Percentiles rank a stretch among this genome's conserved stretches.
Conservation (phyloP, 1,140 invertebrate genomes). For the Drosophila nigromelanica region DNA sequence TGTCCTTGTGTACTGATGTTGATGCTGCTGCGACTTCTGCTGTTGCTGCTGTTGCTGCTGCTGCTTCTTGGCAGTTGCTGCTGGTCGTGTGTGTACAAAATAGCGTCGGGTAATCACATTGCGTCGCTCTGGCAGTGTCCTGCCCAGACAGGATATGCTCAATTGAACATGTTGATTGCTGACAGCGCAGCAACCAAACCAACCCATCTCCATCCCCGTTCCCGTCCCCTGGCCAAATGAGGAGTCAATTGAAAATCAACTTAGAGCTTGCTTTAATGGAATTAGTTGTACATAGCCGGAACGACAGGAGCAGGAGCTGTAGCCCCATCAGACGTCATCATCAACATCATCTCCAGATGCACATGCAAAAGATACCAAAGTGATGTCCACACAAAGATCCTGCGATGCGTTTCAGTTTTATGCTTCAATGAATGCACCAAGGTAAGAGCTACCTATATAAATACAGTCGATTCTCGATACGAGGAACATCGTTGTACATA, state of each 20-base stretch:
- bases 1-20: constrained; percentile 30
- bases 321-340: constrained; percentile 8
- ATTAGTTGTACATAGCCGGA: constrained; percentile 69
- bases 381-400: constrained; percentile 16
- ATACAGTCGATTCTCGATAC: neutral
- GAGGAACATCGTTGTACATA: no score
- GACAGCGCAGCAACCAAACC: constrained; percentile 54
- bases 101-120: constrained; percentile 78
- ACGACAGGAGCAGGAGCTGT: constrained; percentile 29
- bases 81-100: constrained; percentile 56
- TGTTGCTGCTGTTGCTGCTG: constrained; percentile 11
- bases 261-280: constrained; percentile 80
- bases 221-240: constrained; percentile 53
- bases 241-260: constrained; percentile 82
- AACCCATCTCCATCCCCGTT: neutral
- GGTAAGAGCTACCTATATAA: neutral
- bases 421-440: constrained; percentile 17
- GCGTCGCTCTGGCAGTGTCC: constrained; percentile 63
- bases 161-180: constrained; percentile 82
- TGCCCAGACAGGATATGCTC: constrained; percentile 72
- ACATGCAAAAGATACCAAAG: constrained; percentile 31
- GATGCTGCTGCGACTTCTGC: neutral
- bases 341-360: constrained; percentile 27
- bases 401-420: constrained; percentile 24
- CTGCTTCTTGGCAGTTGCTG: constrained; percentile 3